Evolutionary conservation across 2,888 invertebrate species (phyloP).

Genomic region (Drosophila nigritarsus): DNA sequence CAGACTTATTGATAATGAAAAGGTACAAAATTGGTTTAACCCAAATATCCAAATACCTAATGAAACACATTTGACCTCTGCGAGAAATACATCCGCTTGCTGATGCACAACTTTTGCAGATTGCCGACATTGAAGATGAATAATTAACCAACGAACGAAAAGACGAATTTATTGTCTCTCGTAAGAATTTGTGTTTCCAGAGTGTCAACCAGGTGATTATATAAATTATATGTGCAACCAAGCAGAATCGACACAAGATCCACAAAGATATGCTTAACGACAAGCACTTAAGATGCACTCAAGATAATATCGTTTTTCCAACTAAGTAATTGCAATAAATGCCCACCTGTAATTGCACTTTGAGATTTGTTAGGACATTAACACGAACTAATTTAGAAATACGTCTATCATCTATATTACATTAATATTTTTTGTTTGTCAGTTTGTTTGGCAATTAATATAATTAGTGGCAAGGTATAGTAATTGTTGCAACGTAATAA

Average conservation of each 20-base stretch:
- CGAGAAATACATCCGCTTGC: conserved; percentile 40
- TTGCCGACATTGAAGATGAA: conserved; percentile 45
- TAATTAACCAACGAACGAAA: conserved; percentile 28
- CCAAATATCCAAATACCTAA: not conserved
- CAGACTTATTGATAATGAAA: not conserved
- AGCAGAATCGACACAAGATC: conserved; percentile 31
- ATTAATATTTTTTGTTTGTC: conserved; percentile 3
- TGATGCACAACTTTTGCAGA: conserved; percentile 34
- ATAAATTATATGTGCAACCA: conserved; percentile 44
- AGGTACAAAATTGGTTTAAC: not conserved
- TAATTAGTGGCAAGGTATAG: conserved; percentile 62
- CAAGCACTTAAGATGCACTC: conserved; percentile 38
- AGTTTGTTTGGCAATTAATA: conserved; percentile 51
- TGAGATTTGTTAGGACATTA: conserved; percentile 59
- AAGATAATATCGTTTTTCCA: conserved; percentile 28
- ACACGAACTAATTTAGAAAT: conserved; percentile 57
- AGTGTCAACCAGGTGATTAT: conserved; percentile 46
- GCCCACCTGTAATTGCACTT: conserved; percentile 46
- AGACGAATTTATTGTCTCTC: conserved; percentile 10
- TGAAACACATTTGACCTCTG: conserved; percentile 33
- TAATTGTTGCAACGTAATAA: conserved; percentile 52
- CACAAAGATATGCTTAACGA: conserved; percentile 12
- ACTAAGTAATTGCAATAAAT: conserved; percentile 28
- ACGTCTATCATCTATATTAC: conserved; percentile 14
- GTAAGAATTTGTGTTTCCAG: conserved; percentile 35